Percentiles rank a stretch among this genome's conserved stretches.
These are phyloP conservation scores for Microctonus hyperodae DNA, from an alignment of 2,888 invertebrate species.

Conservation along the genomic window DNA sequence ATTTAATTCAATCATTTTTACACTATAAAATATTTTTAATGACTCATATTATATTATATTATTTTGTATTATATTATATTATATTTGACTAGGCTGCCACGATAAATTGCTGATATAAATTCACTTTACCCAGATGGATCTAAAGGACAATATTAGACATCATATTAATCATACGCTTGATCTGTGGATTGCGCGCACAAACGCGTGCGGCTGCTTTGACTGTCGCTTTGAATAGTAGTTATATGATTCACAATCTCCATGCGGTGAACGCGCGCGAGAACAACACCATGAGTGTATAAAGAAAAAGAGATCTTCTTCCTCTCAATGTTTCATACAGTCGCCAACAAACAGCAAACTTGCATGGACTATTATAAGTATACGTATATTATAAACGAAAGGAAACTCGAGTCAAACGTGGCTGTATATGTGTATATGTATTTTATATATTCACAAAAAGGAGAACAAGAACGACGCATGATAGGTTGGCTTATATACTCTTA, in stretches of 20 bases:
- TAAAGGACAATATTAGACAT: constrained; percentile 18
- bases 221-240: constrained; percentile 34
- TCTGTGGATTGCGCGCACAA: not conserved
- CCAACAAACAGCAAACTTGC: constrained; percentile 21
- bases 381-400: not conserved
- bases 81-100: too few relatives aligned
- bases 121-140: constrained; percentile 17
- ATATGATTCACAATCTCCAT: constrained; percentile 41
- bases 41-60: too few relatives aligned
- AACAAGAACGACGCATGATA: constrained; percentile 17
- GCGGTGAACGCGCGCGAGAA: constrained; percentile 9
- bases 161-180: not conserved
- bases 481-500: constrained; percentile 21
- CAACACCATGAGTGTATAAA: constrained; percentile 5
- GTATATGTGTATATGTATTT: constrained; percentile 16
- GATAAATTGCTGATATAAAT: too few relatives aligned
- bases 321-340: constrained; percentile 1
- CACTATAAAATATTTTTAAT: not conserved
- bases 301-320: not conserved
- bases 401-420: constrained; percentile 10
- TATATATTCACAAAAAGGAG: constrained; percentile 14
- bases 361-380: not conserved
- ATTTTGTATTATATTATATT: too few relatives aligned
- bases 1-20: too few relatives aligned
- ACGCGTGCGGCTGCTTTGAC: constrained; percentile 38